A percentile compares a stretch with the other conserved stretches of the same genome.
These are phyloP conservation scores for Vespertilio murinus DNA, from an alignment of 2,797 vertebrate genomes.

Conservation along the genomic window DNA sequence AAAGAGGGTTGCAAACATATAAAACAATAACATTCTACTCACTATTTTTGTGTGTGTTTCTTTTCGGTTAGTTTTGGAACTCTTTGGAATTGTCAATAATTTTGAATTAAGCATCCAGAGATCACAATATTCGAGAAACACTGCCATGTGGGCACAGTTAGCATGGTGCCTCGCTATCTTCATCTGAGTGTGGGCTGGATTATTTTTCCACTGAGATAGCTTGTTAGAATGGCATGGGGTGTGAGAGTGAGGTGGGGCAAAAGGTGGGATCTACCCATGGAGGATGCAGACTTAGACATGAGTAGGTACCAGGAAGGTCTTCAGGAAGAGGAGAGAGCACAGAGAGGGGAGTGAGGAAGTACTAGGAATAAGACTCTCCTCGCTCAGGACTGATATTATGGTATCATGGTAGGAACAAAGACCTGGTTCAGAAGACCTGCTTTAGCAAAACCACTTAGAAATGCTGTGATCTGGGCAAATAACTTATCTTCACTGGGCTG, in stretches of 20 bases:
- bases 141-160: neutral
- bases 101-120: neutral
- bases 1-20: slow-evolving; percentile 47
- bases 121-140: neutral
- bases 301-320: neutral
- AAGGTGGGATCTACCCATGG: neutral
- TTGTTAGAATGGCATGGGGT: neutral
- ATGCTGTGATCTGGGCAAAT: neutral
- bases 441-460: neutral
- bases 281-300: neutral
- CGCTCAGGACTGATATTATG: neutral
- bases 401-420: neutral
- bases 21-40: slow-evolving; percentile 5
- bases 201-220: neutral
- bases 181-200: neutral
- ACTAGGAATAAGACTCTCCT: neutral
- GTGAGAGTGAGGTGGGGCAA: too few species aligned
- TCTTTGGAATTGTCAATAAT: neutral
- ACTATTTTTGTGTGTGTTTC: neutral
- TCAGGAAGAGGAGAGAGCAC: neutral
- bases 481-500: neutral
- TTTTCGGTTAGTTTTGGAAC: neutral
- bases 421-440: neutral
- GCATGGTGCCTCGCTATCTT: neutral
- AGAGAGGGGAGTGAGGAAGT: neutral